Evolutionary conservation across 2,113 vertebrate species (phyloP), one percentile per base, ranked within the genome.

Genomic region (Formicarius rufipectus): DNA sequence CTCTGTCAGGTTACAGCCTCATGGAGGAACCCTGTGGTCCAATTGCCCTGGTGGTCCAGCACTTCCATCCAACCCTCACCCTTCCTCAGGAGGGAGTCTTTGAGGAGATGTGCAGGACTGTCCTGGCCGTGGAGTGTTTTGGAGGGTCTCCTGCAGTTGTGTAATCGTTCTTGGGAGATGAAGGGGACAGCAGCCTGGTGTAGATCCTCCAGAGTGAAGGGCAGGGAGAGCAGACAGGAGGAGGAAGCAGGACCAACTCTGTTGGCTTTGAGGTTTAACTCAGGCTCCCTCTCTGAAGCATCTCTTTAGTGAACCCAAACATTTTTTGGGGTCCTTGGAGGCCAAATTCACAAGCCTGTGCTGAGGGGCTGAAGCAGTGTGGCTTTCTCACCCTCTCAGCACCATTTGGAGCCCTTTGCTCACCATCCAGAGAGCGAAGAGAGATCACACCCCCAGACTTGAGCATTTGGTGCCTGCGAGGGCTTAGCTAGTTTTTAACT

Each of bases 111-210:
- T 3, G 2, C 14, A 87, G 45, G 27, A 20, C 58, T 37, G 37
- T 50, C 27, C 13, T 63, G 62, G 8, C 10, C 58, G 39, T 24
- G 33, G 53, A 12, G 81, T 28, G n/a, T 30, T 63, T 72, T 40
- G 64, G 52, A 49, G 12, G 6, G 20, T 25, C 5, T 4, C 25
- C 7, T 82, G 25, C 14, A 77, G 6, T 4, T 84, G 49, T 6
- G 42, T 42, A 64, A 60, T 30, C 0, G 12, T 52, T 76, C 78
- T 42, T 80, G 53, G 76, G 47, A 64, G 56, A 18, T 52, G 67
- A 72, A 47, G 35, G 12, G 10, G 7, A 20, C 74, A 75, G 17
- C 39, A 47, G 16, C 21, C 35, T 0, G 0, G 2, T 22, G 40
- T 12, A 47, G 71, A 60, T 40, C 58, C 35, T 35, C 9, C 35